phyloP scores from a whole-genome alignment of 2,113 vertebrate genomes.

The Girardinichthys multiradiatus region DNA sequence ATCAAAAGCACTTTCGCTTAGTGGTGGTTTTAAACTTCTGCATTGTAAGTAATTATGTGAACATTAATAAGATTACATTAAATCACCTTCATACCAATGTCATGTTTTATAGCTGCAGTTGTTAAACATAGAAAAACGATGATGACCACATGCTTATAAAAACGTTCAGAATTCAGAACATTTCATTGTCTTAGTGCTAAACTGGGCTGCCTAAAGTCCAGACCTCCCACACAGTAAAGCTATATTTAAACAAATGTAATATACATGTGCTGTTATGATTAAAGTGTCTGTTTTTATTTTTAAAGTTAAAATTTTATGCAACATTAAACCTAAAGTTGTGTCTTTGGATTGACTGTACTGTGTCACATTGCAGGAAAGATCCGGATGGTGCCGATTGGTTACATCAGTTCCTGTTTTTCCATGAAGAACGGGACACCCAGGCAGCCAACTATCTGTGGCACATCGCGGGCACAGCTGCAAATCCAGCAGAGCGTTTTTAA shows the following conservation, averaged over 20 bases:
- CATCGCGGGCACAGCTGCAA: slow-evolving; percentile 82
- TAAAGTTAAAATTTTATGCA: no score
- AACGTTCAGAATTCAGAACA: not conserved
- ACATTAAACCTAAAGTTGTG: no score
- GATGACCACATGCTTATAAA: not conserved
- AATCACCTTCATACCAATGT: not conserved
- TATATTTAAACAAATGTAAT: not conserved
- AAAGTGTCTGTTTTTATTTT: no score
- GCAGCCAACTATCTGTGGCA: slow-evolving; percentile 85
- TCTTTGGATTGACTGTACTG: not conserved
- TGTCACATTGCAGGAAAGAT: slow-evolving; percentile 77
- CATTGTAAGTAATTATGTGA: not conserved
- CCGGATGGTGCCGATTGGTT: slow-evolving; percentile 86
- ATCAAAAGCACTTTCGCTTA: no score
- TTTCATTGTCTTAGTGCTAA: not conserved
- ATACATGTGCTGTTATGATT: not conserved
- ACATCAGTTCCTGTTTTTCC: slow-evolving; percentile 86
- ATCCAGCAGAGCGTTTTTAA: slow-evolving; percentile 85
- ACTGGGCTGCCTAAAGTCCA: not conserved
- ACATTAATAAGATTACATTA: not conserved
- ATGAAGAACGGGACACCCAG: slow-evolving; percentile 88
- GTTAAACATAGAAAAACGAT: no score
- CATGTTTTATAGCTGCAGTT: no score
- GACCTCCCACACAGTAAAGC: not conserved
- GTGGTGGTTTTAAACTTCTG: no score